phyloP scores from a whole-genome alignment of 2,888 invertebrate genomes.

The Eledona agricola region DNA sequence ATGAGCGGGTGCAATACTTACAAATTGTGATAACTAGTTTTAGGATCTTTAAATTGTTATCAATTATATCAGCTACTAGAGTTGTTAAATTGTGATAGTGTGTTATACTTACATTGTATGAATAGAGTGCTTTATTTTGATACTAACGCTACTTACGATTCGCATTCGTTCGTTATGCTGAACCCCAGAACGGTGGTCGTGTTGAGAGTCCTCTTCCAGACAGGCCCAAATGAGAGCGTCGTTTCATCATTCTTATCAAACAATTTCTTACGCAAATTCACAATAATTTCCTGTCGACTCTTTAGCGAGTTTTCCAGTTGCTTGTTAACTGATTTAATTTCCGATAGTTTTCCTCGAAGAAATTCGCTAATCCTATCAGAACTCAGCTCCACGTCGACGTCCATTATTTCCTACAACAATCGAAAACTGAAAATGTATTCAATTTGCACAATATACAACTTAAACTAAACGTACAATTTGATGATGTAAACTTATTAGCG shows the following conservation, averaged over 20 bases:
- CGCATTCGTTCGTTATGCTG: slow-evolving; percentile 41
- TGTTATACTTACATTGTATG: slow-evolving; percentile 22
- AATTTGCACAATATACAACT: no score
- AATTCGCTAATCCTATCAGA: slow-evolving; percentile 47
- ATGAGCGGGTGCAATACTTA: slow-evolving; percentile 26
- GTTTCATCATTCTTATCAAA: slow-evolving; percentile 10
- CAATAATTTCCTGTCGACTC: slow-evolving; percentile 33
- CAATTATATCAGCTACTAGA: slow-evolving; percentile 24
- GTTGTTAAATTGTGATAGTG: slow-evolving; percentile 37
- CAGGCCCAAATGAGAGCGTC: slow-evolving; percentile 18
- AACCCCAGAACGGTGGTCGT: slow-evolving; percentile 50
- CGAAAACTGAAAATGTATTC: no score
- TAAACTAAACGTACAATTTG: no score
- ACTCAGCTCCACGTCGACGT: slow-evolving; percentile 49
- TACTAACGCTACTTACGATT: slow-evolving; percentile 41
- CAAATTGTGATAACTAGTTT: slow-evolving; percentile 34
- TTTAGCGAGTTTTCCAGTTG: slow-evolving; percentile 37
- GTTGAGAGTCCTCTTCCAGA: slow-evolving; percentile 50
- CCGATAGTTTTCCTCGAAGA: slow-evolving; percentile 44
- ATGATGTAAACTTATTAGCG: no score
- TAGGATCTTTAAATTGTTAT: slow-evolving; percentile 28
- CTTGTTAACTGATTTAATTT: slow-evolving; percentile 40
- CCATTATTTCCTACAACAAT: no score
- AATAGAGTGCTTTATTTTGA: slow-evolving; percentile 37
- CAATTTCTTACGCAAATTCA: slow-evolving; percentile 19